These are phyloP conservation scores for Origma solitaria DNA, from an alignment of 2,113 vertebrate genomes.

Conservation along the genomic window DNA sequence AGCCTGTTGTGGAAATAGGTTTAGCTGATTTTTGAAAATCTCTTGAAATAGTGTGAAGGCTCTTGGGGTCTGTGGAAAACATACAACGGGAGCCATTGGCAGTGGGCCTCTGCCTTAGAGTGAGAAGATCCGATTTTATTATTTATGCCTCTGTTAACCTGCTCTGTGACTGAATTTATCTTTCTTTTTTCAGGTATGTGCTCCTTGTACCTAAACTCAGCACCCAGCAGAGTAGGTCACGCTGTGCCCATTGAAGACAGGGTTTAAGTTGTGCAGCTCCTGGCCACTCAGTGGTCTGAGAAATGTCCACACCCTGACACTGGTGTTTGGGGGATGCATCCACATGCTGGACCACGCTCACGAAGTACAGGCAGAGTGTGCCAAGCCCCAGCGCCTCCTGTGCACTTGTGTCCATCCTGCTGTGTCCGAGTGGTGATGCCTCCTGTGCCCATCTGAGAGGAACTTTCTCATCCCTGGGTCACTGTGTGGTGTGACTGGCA, in stretches of 20 bases:
- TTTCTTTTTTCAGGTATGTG: neutral
- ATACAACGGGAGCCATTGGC: neutral
- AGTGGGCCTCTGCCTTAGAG: neutral
- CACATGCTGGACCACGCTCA: neutral
- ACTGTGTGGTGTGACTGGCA: neutral
- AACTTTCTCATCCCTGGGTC: neutral
- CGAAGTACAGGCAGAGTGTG: neutral
- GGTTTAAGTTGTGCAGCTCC: neutral
- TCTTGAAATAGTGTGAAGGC: neutral
- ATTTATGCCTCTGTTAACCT: neutral
- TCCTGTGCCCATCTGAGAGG: neutral
- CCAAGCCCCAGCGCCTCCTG: neutral
- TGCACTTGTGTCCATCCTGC: neutral
- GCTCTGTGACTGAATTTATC: neutral
- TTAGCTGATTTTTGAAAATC: neutral
- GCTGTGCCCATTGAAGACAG: neutral
- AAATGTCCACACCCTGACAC: rapidly evolving
- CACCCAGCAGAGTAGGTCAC: neutral
- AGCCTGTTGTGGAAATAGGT: neutral
- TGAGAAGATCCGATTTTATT: neutral
- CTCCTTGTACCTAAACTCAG: neutral
- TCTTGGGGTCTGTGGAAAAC: neutral
- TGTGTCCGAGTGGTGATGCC: rapidly evolving
- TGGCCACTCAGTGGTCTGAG: neutral
- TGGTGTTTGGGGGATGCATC: neutral